Evolutionary conservation across 2,113 vertebrate species (phyloP), one percentile per base, ranked within the genome.

Genomic region (Brachypteracias leptosomus): DNA sequence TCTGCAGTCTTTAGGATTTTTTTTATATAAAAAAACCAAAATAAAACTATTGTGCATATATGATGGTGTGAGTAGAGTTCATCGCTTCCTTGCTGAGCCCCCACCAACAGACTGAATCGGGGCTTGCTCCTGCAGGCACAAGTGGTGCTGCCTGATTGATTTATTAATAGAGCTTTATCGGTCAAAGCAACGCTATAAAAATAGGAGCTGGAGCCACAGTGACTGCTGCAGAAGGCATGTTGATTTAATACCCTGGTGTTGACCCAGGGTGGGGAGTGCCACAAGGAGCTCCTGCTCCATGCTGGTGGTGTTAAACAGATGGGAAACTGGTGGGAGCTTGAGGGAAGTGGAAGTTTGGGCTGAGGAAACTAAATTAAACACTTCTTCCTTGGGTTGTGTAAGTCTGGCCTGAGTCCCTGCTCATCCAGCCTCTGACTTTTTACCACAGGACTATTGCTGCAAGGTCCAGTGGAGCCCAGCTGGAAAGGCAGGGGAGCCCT

Each of bases 11-110:
- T 94, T 96, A 67, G 36, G 62, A 84, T 98, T 77, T 73, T 97
- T 96, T 96, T 65, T 97, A 97, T 93, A 92, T 73, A 97, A 91
- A 96, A 80, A 96, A 72, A 85, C 62, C 68, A 40, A 97, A 96
- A 97, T 97, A 97, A 97, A 97, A 95, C 90, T 96, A 89, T 95
- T 93, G 59, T 91, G 95, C 95, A 96, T 97, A 94, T 92, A 74
- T 94, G 94, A 73, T 83, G 28, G 21, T 94, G 70, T 75, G 57
- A 78, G 59, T 77, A 31, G 38, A n/a, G 11, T 91, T 89, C 18
- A 26, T 90, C 71, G 58, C 87, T 81, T 87, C 84, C 44, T 71
- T 78, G 40, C 28, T 49, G 54, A 92, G 62, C 36, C 4, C 51
- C 42, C 12, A 14, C 16, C 13, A 8, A 61, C 42, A 44, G 57